Base-by-base conservation (phyloP, 2,888 invertebrate genomes). In the Morpho achilles region DNA sequence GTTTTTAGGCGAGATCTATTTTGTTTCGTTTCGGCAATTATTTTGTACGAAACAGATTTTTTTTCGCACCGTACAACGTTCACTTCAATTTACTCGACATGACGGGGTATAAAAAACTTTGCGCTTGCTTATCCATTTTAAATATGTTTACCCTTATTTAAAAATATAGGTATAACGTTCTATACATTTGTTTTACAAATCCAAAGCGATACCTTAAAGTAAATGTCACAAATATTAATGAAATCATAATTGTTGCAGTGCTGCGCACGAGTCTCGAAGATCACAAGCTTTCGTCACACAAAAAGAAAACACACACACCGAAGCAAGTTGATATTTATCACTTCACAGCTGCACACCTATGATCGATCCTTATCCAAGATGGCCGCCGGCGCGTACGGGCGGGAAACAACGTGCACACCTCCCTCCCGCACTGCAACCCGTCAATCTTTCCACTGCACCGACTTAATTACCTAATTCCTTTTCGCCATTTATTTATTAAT, bases 331-430 rank as follows among this genome's bases (percentile, higher is more conserved):
- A 72, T 74, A 80, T 84, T 81, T 86, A 84, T 84, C 86, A 88
- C 87, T 83, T 84, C 81, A 84, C 88, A 84, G 82, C 84, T 86
- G 86, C 82, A 77, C 85, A 87, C 84, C 85, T 87, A 87, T 88
- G 88, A 89, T 90, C 83, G 87, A 87, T 87, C 73, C 73, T 82
- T 78, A 83, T 83, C 76, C 88, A 90, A 90, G 84, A 90, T 90
- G 90, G 90, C 90, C 82, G 87, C 76, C 77, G 80, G 80, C 80
- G 79, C 78, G 70, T 73, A 76, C 81, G 74, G 82, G 87, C 87
- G 85, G 86, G 83, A 81, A 82, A 79, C 79, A 77, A 74, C 48
- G 80, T 79, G 81, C 82, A 72, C 72, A 77, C 86, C 79, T 87
- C 87, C 84, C 83, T 79, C 76, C 73, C 77, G 71, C 65, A 72